These are phyloP conservation scores for Sialis lutaria DNA, from an alignment of 2,888 invertebrate species.

Conservation along the genomic window DNA sequence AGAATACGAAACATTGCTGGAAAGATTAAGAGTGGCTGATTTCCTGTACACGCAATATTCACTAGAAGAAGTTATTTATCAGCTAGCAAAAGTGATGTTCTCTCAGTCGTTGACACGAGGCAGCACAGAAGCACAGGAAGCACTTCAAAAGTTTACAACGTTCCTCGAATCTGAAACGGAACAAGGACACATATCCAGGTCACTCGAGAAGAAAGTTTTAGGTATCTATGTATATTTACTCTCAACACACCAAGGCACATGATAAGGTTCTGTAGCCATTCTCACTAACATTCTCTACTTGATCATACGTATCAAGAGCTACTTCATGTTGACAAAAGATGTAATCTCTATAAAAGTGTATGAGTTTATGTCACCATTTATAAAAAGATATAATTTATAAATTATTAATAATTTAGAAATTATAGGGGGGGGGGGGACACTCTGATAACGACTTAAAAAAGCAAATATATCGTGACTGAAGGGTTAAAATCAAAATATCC, in stretches of 20 bases:
- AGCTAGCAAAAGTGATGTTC: slow-evolving; percentile 68
- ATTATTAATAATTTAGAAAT: too few relatives aligned
- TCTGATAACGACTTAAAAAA: too few relatives aligned
- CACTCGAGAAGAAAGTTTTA: slow-evolving; percentile 60
- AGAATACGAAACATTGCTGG: slow-evolving; percentile 52
- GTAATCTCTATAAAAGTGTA: too few relatives aligned
- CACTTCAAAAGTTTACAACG: slow-evolving; percentile 53
- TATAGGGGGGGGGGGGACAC: not conserved
- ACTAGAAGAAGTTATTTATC: slow-evolving; percentile 64
- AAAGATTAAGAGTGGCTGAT: slow-evolving; percentile 49
- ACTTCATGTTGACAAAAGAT: too few relatives aligned
- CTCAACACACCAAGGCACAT: too few relatives aligned
- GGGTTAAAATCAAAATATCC: too few relatives aligned
- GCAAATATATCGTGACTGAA: too few relatives aligned
- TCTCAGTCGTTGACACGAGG: slow-evolving; percentile 53
- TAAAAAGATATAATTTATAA: too few relatives aligned
- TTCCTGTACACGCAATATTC: slow-evolving; percentile 59
- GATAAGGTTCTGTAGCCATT: too few relatives aligned
- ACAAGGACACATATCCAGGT: slow-evolving; percentile 52
- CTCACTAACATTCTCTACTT: too few relatives aligned
- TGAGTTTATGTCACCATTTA: too few relatives aligned
- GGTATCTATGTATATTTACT: slow-evolving; percentile 30
- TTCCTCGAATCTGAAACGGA: slow-evolving; percentile 58
- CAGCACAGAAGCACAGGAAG: slow-evolving; percentile 50
- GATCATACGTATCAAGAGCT: too few relatives aligned